A percentile compares a stretch with the other conserved stretches of the same genome.
phyloP scores from a whole-genome alignment of 1,140 invertebrate genomes.

The Acyrthosiphon pisum region DNA sequence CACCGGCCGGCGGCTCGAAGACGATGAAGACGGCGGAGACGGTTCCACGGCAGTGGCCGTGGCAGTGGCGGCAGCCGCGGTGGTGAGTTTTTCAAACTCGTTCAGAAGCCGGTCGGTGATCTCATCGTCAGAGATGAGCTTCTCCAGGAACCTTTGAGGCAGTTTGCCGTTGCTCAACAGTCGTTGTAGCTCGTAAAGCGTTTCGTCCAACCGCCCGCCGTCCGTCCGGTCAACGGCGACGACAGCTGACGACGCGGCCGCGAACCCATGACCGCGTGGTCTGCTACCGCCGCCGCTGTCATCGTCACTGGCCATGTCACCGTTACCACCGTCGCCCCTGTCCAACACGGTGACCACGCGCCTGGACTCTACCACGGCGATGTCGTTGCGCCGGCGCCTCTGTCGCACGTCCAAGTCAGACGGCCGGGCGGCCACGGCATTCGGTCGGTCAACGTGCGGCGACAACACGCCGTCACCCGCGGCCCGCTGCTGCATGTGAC shows the following conservation, averaged over 20 bases:
- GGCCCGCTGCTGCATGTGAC: conserved; percentile 17
- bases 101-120: conserved; percentile 35
- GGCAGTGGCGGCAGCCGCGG: not conserved
- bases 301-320: not conserved
- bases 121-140: conserved; percentile 39
- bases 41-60: not conserved
- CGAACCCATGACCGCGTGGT: not conserved
- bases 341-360: conserved; percentile 59
- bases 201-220: conserved; percentile 8
- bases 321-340: conserved; percentile 63
- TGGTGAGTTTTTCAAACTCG: conserved; percentile 46
- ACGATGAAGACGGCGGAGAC: not conserved
- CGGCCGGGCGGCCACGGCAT: conserved; percentile 59
- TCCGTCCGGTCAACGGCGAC: not conserved
- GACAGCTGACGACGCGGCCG: not conserved
- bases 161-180: conserved; percentile 16
- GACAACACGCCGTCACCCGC: conserved; percentile 60
- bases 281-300: not conserved
- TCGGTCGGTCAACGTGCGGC: conserved; percentile 52
- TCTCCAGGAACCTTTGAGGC: conserved; percentile 29
- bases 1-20: not conserved
- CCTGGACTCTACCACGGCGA: conserved; percentile 28
- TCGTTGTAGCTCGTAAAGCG: conserved; percentile 18
- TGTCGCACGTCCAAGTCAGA: conserved; percentile 70
- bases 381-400: conserved; percentile 63